Evolutionary conservation across 1,140 invertebrate species (phyloP).

Genomic region (Vollenhovia emeryi): DNA sequence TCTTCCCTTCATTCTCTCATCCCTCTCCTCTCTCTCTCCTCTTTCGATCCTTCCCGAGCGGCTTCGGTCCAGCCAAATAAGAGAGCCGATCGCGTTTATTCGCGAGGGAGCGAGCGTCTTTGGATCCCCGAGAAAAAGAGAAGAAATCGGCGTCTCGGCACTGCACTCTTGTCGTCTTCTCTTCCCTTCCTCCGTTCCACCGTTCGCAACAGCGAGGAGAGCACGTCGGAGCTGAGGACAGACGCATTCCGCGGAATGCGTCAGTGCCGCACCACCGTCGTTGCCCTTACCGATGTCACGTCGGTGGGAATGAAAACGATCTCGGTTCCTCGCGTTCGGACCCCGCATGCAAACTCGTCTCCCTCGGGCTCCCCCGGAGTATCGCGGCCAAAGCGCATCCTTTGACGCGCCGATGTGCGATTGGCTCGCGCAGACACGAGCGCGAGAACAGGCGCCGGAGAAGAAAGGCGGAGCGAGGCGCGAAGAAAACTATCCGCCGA

Average conservation of each 20-base stretch:
- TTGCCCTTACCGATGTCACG: slow-evolving; percentile 11
- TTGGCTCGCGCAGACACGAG: background rate
- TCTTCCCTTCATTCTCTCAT: background rate
- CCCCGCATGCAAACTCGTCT: background rate
- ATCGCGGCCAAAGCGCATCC: background rate
- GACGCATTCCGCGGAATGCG: slow-evolving; percentile 60
- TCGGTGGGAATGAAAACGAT: background rate
- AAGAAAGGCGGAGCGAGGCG: slow-evolving; percentile 70
- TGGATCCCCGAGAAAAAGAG: slow-evolving; percentile 50
- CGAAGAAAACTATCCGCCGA: slow-evolving; percentile 79
- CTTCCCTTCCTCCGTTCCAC: background rate
- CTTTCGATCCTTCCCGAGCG: slow-evolving; percentile 52
- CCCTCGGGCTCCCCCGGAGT: background rate
- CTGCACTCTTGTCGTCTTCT: slow-evolving; percentile 1
- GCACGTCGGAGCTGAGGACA: slow-evolving; percentile 4
- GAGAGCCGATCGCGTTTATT: slow-evolving; percentile 67
- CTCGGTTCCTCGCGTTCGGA: background rate
- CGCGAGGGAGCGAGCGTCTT: slow-evolving; percentile 50
- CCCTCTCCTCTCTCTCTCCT: slow-evolving; percentile 47
- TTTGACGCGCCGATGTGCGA: background rate
- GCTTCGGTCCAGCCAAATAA: slow-evolving; percentile 61
- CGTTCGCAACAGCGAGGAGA: slow-evolving; percentile 11
- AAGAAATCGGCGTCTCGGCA: slow-evolving; percentile 50
- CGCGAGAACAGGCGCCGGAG: slow-evolving; percentile 6
- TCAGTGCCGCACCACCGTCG: slow-evolving; percentile 24